Evolutionary conservation across 2,113 vertebrate species (phyloP).

Genomic region (Ia io): DNA sequence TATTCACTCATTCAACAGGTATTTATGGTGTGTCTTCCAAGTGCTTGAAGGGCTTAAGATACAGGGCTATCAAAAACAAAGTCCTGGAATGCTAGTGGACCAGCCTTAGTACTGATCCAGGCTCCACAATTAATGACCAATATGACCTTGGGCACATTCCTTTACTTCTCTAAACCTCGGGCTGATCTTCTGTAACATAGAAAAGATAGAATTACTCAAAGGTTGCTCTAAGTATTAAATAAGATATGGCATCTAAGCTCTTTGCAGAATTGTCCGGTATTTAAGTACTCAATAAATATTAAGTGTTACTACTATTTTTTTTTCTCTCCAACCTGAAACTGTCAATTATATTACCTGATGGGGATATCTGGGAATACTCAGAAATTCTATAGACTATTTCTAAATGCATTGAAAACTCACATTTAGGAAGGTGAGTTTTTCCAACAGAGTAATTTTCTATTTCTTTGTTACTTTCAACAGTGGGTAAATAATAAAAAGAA

Average conservation of each 20-base stretch:
- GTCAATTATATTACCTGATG: neutral
- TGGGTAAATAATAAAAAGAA: slow-evolving; percentile 59
- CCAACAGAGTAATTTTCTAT: slow-evolving; percentile 51
- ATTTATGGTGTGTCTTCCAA: neutral
- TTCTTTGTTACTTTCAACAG: slow-evolving; percentile 65
- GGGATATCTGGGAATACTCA: neutral
- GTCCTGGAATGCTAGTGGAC: neutral
- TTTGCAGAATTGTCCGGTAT: neutral
- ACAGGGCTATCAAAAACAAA: neutral
- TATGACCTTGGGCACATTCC: neutral
- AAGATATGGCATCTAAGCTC: neutral
- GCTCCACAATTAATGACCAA: neutral
- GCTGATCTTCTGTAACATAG: neutral
- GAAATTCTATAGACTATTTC: slow-evolving; percentile 46
- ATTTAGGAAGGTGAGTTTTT: slow-evolving; percentile 44
- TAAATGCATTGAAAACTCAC: slow-evolving; percentile 27
- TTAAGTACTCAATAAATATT: neutral
- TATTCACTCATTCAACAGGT: neutral
- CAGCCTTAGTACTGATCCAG: too few species aligned
- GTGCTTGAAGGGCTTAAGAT: neutral
- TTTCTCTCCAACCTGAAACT: neutral
- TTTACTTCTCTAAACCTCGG: neutral
- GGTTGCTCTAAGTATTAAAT: neutral
- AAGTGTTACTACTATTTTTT: slow-evolving; percentile 15
- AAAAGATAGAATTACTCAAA: slow-evolving; percentile 31